Conservation (phyloP, 2,113 vertebrate genomes). For the Dipodomys spectabilis region DNA sequence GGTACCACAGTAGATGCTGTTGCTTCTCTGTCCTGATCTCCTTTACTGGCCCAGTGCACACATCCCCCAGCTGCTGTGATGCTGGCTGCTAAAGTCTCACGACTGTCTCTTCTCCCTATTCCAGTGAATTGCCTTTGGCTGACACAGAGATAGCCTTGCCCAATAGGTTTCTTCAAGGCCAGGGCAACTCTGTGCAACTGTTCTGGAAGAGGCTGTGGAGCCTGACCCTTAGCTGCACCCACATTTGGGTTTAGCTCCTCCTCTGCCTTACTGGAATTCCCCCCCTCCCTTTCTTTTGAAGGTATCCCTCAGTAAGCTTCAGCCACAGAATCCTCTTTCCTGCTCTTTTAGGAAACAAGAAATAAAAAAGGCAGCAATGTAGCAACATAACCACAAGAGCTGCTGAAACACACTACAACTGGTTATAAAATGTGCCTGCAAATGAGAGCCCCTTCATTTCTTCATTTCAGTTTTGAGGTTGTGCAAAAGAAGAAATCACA, state of each 20-base stretch:
- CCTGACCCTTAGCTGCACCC: too few relatives aligned
- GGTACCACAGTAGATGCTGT: not conserved
- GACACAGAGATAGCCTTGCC: not conserved
- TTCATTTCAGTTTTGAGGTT: not conserved
- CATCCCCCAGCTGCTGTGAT: constrained; percentile 49
- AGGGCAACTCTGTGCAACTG: not conserved
- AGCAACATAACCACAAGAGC: rapidly evolving
- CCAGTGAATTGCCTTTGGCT: not conserved
- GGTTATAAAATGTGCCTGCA: not conserved
- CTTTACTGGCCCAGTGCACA: constrained; percentile 46
- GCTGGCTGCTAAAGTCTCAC: constrained; percentile 10
- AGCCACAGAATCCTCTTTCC: not conserved
- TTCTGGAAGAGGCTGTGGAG: not conserved
- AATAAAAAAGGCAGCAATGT: not conserved
- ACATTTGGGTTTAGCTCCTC: not conserved
- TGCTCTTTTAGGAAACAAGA: not conserved
- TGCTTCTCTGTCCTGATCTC: constrained; percentile 27
- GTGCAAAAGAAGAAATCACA: not conserved
- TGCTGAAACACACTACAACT: not conserved
- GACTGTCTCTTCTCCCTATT: not conserved
- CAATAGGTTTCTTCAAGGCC: not conserved
- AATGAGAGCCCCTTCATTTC: not conserved
- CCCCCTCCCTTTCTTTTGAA: too few relatives aligned
- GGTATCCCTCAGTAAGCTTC: not conserved
- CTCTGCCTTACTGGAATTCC: not conserved